Percentiles rank a stretch among this genome's conserved stretches.
Evolutionary conservation across 1,140 invertebrate species (phyloP).

Genomic region (Drosophila murphyi): DNA sequence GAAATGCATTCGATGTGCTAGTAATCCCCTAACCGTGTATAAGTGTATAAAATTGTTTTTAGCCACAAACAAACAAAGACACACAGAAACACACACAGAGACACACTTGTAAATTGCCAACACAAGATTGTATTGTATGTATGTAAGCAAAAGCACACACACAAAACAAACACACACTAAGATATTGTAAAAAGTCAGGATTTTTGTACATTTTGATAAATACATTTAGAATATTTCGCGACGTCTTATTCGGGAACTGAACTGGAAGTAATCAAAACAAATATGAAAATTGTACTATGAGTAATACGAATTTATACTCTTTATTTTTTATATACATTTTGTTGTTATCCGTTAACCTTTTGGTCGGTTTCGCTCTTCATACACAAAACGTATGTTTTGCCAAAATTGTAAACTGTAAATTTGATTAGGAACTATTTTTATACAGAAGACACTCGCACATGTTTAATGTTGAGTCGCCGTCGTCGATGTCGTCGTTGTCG

Average conservation of each 20-base stretch:
- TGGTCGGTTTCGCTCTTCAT: conserved; percentile 54
- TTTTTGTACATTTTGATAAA: conserved; percentile 65
- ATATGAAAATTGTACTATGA: conserved; percentile 13
- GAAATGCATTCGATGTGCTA: conserved; percentile 58
- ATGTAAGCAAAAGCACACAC: conserved; percentile 36
- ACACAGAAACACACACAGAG: not conserved
- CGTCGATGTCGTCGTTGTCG: conserved; percentile 22
- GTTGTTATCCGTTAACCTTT: conserved; percentile 29
- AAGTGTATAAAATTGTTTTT: conserved; percentile 33
- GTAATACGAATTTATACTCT: conserved; percentile 64
- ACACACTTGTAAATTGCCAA: conserved; percentile 72
- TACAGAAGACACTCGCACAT: conserved; percentile 15
- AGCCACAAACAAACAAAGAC: not conserved
- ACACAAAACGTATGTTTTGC: not conserved
- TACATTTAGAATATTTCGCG: conserved; percentile 67
- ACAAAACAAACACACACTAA: conserved; percentile 5
- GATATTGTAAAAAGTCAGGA: conserved; percentile 64
- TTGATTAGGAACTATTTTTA: conserved; percentile 22
- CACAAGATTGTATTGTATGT: conserved; percentile 37
- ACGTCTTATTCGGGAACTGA: conserved; percentile 67
- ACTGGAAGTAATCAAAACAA: conserved; percentile 51
- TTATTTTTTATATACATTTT: not conserved
- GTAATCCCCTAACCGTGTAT: conserved; percentile 1
- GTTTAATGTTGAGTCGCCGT: conserved; percentile 23
- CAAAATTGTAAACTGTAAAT: conserved; percentile 29